Base-by-base conservation (phyloP, 2,888 invertebrate species). In the Agriopis leucophaearia region DNA sequence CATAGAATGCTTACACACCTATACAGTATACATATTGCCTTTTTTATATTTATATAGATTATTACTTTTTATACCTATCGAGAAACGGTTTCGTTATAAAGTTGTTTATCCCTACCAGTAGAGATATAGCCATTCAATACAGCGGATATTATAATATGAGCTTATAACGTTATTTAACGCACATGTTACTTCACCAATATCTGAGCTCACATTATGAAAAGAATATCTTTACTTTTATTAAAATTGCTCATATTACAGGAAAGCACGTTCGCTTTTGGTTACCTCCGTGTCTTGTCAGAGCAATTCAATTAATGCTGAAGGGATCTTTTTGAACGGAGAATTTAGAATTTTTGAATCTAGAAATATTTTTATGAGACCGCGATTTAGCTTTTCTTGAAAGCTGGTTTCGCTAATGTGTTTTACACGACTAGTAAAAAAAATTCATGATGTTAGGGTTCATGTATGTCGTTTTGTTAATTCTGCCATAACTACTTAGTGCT, bases 241-340 rank as follows among this genome's bases (percentile, higher is more conserved):
- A 81, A 84, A 91, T 91, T 91, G 84, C 84, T 86, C 74, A 84
- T 85, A 90, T 92, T 89, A 90, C 69, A 74, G 71, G 81, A 81
- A 84, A 91, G 87, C 92, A 92, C 91, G 92, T 75, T 76, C 90
- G 80, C 79, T 83, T 88, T 86, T 82, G 88, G 86, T 87, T 86
- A 86, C 84, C 84, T 84, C 74, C 78, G 81, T 83, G 84, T 87
- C 86, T 88, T 85, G 84, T 88, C 86, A 86, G 85, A 79, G 78
- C 80, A 42, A 58, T 67, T 64, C 88, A 89, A 91, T 91, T 88
- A 89, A 84, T 81, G 81, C 80, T 69, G 76, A 76, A 76, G 70
- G 79, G 79, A 81, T 78, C 76, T 70, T 78, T 86, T 83, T 77
- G 76, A 81, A 85, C 81, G 78, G 78, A 77, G 82, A 85, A 84